A percentile compares a stretch with the other conserved stretches of the same genome.
Conservation (phyloP, 2,113 vertebrate species). For the Tapirus terrestris region DNA sequence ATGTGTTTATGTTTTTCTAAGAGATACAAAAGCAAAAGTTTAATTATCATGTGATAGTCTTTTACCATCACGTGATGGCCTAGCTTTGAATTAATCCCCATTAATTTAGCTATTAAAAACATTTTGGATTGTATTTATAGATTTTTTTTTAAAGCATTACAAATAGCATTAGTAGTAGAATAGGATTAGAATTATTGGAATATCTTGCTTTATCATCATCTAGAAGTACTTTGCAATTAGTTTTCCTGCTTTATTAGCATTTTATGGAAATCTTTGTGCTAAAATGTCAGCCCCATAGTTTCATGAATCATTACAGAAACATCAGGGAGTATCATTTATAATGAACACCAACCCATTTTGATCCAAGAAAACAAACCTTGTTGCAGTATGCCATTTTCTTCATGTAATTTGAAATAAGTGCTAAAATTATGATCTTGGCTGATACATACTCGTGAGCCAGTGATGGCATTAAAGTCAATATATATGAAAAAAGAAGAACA, state of each 20-base stretch:
- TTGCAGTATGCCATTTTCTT: constrained; percentile 65
- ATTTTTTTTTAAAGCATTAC: constrained; percentile 56
- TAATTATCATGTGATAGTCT: neutral
- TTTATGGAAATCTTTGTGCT: constrained; percentile 61
- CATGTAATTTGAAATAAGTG: constrained; percentile 61
- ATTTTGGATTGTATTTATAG: constrained; percentile 50
- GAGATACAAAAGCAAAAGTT: neutral
- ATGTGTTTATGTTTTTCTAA: neutral
- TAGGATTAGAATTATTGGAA: constrained; percentile 61
- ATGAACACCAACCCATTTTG: constrained; percentile 74
- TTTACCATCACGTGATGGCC: neutral
- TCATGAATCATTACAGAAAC: constrained; percentile 74
- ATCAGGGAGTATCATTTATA: constrained; percentile 72
- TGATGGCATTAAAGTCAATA: neutral
- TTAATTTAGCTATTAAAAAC: neutral
- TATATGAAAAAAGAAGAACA: neutral
- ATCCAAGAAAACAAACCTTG: constrained; percentile 63
- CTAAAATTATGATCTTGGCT: constrained; percentile 45
- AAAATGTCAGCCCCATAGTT: constrained; percentile 71
- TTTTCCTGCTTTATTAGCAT: constrained; percentile 73
- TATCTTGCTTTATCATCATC: constrained; percentile 56
- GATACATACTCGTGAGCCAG: constrained; percentile 39
- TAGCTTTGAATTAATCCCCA: neutral
- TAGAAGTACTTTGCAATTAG: constrained; percentile 66
- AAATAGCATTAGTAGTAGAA: constrained; percentile 38